Percentiles rank a stretch among this genome's conserved stretches.
Conservation (phyloP, 1,140 invertebrate genomes). For the Ruditapes philippinarum region DNA sequence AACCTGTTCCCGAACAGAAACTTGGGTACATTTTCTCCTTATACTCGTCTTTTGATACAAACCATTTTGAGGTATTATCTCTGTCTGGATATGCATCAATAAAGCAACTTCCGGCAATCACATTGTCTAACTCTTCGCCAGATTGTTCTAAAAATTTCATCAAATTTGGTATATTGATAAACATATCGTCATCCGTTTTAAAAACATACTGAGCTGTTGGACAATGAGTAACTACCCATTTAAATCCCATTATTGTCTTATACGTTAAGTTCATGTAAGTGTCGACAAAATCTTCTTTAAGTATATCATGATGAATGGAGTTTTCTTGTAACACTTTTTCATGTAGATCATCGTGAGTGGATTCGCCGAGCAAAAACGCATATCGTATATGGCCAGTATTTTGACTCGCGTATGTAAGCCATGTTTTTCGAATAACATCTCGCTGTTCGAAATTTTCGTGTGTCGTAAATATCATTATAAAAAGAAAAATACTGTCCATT, state of each 20-base stretch:
- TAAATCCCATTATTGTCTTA: constrained; percentile 68
- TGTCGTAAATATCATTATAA: not conserved
- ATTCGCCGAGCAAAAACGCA: constrained; percentile 66
- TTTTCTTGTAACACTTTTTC: constrained; percentile 50
- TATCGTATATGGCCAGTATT: constrained; percentile 31
- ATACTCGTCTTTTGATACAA: constrained; percentile 73
- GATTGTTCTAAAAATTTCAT: not conserved
- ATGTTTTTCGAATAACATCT: constrained; percentile 36
- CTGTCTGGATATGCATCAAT: not conserved
- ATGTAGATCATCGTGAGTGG: not conserved
- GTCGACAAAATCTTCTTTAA: constrained; percentile 71
- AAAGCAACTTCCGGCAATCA: not conserved
- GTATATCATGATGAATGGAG: constrained; percentile 57
- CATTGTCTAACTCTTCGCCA: not conserved
- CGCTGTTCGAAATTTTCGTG: not conserved
- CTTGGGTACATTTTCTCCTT: constrained; percentile 81
- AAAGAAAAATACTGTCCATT: too few relatives aligned
- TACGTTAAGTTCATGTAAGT: constrained; percentile 69
- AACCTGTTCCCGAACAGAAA: constrained; percentile 85
- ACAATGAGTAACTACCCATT: constrained; percentile 69
- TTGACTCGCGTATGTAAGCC: constrained; percentile 22
- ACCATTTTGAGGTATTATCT: constrained; percentile 1
- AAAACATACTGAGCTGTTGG: constrained; percentile 66
- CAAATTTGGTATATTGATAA: not conserved
- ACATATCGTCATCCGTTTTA: constrained; percentile 67